phyloP scores from a whole-genome alignment of 2,113 vertebrate genomes.

The Orientallactaga bullata region DNA sequence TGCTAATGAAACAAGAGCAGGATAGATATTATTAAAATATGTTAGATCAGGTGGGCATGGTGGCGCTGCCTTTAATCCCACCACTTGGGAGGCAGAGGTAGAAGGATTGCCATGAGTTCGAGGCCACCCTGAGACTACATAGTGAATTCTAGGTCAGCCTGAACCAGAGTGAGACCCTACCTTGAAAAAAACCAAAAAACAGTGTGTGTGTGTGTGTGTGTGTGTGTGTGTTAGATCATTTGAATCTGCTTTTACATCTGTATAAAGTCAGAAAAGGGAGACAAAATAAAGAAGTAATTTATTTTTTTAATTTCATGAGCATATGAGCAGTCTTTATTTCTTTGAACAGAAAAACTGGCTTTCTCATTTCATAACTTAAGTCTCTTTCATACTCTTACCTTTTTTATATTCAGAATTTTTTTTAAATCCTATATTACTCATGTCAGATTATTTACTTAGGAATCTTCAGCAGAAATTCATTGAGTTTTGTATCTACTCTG shows the following conservation, averaged over 20 bases:
- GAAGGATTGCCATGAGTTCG: too few species aligned
- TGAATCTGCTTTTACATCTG: constrained; percentile 40
- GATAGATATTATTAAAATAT: constrained; percentile 21
- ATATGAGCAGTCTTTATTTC: background rate
- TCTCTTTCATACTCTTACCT: background rate
- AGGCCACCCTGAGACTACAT: too few species aligned
- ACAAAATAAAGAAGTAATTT: constrained; percentile 57
- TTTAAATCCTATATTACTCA: background rate
- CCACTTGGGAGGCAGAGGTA: too few species aligned
- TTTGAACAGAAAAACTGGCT: background rate
- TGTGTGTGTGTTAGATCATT: background rate
- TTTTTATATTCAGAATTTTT: background rate
- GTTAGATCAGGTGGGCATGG: too few species aligned
- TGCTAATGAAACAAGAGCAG: background rate
- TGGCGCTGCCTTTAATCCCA: too few species aligned
- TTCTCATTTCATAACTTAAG: constrained; percentile 10
- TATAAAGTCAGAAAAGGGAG: background rate
- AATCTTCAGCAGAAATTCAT: background rate
- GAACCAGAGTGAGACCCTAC: too few species aligned
- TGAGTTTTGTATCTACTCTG: background rate
- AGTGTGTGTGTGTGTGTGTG: too few species aligned
- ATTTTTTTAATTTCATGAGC: background rate
- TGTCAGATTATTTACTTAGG: constrained; percentile 21
- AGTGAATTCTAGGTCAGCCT: too few species aligned
- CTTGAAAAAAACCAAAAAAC: too few species aligned